A percentile compares a stretch with the other conserved stretches of the same genome.
Conservation (phyloP, 2,888 invertebrate species). For the Drosophila meridionalis region DNA sequence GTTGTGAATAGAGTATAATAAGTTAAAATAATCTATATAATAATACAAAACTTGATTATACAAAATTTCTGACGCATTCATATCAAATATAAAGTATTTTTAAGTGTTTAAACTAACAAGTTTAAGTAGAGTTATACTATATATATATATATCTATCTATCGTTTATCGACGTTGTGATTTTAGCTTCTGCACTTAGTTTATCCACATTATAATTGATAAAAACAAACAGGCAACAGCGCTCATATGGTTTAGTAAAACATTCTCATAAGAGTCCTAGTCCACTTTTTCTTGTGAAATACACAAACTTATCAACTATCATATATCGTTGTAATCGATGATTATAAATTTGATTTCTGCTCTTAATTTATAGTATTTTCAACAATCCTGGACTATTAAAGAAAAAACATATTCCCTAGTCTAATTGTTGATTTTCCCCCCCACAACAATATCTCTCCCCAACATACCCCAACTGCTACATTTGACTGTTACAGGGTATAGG, state of each 20-base stretch:
- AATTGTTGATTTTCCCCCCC: neutral
- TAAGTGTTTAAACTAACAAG: too few species aligned
- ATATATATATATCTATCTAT: neutral
- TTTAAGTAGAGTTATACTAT: too few species aligned
- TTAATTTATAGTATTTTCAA: neutral
- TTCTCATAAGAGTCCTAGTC: neutral
- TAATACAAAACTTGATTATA: too few species aligned
- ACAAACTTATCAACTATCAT: neutral
- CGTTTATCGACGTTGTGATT: neutral
- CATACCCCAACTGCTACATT: neutral
- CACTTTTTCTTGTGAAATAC: neutral
- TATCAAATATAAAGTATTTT: neutral
- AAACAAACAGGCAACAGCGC: too few species aligned
- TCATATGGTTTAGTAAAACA: too few species aligned
- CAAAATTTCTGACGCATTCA: too few species aligned
- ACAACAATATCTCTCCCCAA: neutral
- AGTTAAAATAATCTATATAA: too few species aligned
- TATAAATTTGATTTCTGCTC: neutral
- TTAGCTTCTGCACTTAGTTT: neutral
- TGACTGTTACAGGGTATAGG: conserved; percentile 32
- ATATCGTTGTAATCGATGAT: neutral
- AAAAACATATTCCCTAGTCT: neutral
- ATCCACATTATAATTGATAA: too few species aligned
- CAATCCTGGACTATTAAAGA: neutral
- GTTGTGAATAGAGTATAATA: neutral